Evolutionary conservation across 2,113 vertebrate species (phyloP), one percentile per base, ranked within the genome.

Genomic region (Indicator maculatus): DNA sequence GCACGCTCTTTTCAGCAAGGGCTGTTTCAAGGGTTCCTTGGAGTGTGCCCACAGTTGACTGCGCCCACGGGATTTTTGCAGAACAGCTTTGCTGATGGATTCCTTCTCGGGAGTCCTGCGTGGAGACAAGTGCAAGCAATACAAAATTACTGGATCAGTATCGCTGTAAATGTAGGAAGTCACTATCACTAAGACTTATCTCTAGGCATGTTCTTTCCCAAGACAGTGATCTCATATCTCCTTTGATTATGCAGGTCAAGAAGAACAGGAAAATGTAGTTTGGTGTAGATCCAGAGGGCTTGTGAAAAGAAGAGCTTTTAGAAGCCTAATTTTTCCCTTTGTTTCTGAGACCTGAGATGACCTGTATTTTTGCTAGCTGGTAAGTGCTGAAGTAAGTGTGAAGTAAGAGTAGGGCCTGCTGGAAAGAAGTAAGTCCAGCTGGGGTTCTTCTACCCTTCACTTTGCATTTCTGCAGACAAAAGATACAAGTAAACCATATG

Each of bases 21-120:
- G 99, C 96, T 99, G 99, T 83, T 98, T 98, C 88, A 99, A 94
- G 3, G 99, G 99, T 93, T 99, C 99, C 33, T 97, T 96, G 12
- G 98, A 99, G 92, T 98, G 97, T 41, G 91, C 97, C 99, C 99
- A 99, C 56, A 99, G 97, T 31, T 95, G 98, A 85, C 98, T 98
- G 5, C 95, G 98, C 31, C 97, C 93, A 1, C 97, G 96, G 31
- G 98, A 97, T 95, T 98, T 98, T 55, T 98, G 97, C 8, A 99
- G 97, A 93, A 99, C 94, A 67, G 98, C 98, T 44, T 97, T 98
- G 97, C 98, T 98, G 59, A 99, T 91, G 9, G 97, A 97, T 80
- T 99, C 99, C 90, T 98, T 99, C 31, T 97, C 98, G 11, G 98
- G 98, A 90, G 97, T 93, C 97, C 99, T 99, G 79, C 50, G 67